phyloP scores from a whole-genome alignment of 2,888 invertebrate species.

The Thecophora atra region DNA sequence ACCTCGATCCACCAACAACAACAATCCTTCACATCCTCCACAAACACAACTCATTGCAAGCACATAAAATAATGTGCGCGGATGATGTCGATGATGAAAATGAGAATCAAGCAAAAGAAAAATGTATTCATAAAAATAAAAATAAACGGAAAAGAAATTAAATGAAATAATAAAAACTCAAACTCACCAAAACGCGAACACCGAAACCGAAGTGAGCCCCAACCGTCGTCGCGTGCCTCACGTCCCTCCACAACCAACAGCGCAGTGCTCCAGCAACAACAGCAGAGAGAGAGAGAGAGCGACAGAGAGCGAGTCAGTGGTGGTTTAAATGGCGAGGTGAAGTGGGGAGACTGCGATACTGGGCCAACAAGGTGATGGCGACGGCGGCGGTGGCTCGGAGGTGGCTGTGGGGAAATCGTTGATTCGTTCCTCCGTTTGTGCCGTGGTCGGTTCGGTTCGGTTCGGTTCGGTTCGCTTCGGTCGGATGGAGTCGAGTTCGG shows the following conservation, averaged over 20 bases:
- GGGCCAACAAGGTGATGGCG: slow-evolving; percentile 2
- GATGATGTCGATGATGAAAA: slow-evolving; percentile 32
- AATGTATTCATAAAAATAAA: slow-evolving; percentile 16
- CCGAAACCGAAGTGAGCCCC: slow-evolving; percentile 13
- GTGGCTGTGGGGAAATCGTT: slow-evolving; percentile 29
- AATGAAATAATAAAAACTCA: slow-evolving; percentile 37
- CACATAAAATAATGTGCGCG: slow-evolving; percentile 43
- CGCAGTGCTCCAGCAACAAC: neutral
- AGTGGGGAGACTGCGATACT: neutral
- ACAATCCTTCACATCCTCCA: neutral
- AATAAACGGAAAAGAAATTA: slow-evolving; percentile 18
- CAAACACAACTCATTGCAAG: slow-evolving; percentile 44
- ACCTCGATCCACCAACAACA: too few species aligned
- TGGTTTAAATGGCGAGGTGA: neutral
- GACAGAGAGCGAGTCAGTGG: neutral
- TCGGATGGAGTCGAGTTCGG: slow-evolving; percentile 5
- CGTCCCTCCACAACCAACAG: neutral
- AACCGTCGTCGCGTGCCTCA: neutral
- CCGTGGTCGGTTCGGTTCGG: neutral
- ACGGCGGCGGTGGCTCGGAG: slow-evolving; percentile 21
- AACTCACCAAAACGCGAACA: slow-evolving; percentile 37
- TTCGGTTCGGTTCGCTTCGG: neutral
- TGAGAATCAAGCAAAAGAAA: slow-evolving; percentile 35
- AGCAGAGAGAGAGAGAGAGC: neutral
- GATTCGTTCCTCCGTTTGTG: slow-evolving; percentile 13